A percentile compares a stretch with the other conserved stretches of the same genome.
Evolutionary conservation across 2,888 invertebrate species (phyloP).

Genomic region (Hirtodrosophila duncani): DNA sequence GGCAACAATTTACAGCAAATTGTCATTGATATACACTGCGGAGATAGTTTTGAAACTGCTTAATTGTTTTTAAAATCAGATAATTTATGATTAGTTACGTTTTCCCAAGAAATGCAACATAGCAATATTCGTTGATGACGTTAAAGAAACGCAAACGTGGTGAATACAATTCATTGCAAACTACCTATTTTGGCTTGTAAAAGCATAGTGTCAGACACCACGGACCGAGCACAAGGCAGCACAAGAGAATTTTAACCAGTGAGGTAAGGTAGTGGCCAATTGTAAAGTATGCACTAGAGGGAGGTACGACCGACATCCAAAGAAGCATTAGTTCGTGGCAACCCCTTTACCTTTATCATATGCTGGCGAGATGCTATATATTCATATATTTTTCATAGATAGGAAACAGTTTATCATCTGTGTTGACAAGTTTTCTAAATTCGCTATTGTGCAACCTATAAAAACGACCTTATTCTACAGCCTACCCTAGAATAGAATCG

Average conservation of each 20-base stretch:
- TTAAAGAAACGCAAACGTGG: conserved; percentile 2
- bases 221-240: not conserved
- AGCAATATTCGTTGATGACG: conserved; percentile 3
- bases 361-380: conserved; percentile 1
- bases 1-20: conserved; percentile 18
- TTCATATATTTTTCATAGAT: conserved; percentile 1
- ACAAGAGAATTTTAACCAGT: not conserved
- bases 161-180: too few species aligned
- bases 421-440: conserved; percentile 5
- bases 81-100: not conserved
- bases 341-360: not conserved
- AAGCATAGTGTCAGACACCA: too few species aligned
- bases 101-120: not conserved
- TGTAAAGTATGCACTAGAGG: not conserved
- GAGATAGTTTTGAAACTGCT: not conserved
- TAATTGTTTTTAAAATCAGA: not conserved
- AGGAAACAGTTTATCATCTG: not conserved
- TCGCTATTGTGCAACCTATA: conserved; percentile 1
- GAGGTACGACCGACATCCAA: not conserved
- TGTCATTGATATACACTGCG: conserved; percentile 8
- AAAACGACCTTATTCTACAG: not conserved
- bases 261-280: not conserved
- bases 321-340: not conserved
- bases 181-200: too few species aligned
- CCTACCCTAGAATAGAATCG: not conserved